Conservation (phyloP, 1,140 invertebrate species). For the Proales similis region DNA sequence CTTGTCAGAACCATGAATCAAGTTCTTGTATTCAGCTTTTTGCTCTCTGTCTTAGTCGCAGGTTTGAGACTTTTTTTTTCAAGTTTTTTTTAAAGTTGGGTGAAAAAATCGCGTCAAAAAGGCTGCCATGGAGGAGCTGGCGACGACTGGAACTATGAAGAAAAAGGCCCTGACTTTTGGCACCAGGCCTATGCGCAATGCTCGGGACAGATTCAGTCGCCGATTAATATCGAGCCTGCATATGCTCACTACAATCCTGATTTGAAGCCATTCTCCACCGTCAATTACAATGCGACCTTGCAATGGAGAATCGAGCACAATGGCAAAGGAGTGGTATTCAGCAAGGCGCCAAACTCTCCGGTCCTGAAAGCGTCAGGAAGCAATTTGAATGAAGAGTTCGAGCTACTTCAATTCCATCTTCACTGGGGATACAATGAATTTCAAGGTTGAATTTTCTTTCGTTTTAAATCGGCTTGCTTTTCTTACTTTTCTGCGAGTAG, state of each 20-base stretch:
- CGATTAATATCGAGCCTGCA: conserved; percentile 37
- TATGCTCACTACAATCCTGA: conserved; percentile 40
- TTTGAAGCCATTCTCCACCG: conserved; percentile 40
- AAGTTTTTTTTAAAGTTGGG: no score
- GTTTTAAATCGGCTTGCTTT: no score
- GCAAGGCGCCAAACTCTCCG: neutral
- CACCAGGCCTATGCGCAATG: conserved; percentile 39
- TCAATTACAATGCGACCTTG: conserved; percentile 38
- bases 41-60: no score
- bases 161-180: conserved; percentile 43
- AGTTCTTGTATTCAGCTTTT: no score
- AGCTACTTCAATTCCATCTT: conserved; percentile 37
- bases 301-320: conserved; percentile 40
- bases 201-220: conserved; percentile 30
- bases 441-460: no score
- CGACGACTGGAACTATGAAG: conserved; percentile 23
- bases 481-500: no score
- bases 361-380: conserved; percentile 6
- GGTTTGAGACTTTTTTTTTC: no score
- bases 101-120: no score
- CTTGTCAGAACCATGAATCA: no score
- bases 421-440: conserved; percentile 37
- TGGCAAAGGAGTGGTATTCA: conserved; percentile 41
- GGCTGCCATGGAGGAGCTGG: no score
- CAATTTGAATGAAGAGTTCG: conserved; percentile 12